These are phyloP conservation scores for Oreochromis aureus DNA, from an alignment of 2,113 vertebrate genomes.

Conservation along the genomic window DNA sequence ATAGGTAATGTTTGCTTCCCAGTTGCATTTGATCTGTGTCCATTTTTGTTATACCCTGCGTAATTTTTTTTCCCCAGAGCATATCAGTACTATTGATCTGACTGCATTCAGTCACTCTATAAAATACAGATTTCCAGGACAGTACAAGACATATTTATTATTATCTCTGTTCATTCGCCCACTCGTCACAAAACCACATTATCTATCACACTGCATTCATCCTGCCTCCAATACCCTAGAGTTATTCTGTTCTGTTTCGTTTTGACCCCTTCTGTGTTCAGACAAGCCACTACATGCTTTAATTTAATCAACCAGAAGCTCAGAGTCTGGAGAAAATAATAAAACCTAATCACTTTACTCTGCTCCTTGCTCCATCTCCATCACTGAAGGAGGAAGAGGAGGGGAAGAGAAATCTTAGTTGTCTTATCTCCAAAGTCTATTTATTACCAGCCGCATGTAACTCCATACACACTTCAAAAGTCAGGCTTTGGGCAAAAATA, in stretches of 20 bases:
- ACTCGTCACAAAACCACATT: constrained; percentile 11
- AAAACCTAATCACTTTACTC: constrained; percentile 55
- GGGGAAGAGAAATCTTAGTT: constrained; percentile 7
- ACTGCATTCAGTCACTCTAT: neutral
- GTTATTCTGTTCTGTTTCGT: constrained; percentile 10
- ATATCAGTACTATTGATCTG: neutral
- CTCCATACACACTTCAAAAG: constrained; percentile 35
- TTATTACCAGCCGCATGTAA: constrained; percentile 38
- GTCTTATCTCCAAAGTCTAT: constrained; percentile 44
- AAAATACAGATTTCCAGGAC: neutral
- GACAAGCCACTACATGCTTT: constrained; percentile 45
- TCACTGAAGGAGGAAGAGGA: constrained; percentile 24
- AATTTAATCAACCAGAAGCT: constrained; percentile 54
- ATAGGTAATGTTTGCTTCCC: neutral
- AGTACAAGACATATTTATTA: neutral
- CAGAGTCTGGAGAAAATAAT: constrained; percentile 53
- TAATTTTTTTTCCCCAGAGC: neutral
- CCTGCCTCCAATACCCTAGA: constrained; percentile 4
- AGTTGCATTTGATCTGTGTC: neutral
- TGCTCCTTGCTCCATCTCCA: constrained; percentile 13
- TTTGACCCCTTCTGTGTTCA: constrained; percentile 51
- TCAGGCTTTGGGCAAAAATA: constrained; percentile 26
- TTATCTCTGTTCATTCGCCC: neutral
- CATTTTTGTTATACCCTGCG: neutral
- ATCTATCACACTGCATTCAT: constrained; percentile 29